phyloP scores from a whole-genome alignment of 1,140 invertebrate species.

The Caenorhabditis remanei region DNA sequence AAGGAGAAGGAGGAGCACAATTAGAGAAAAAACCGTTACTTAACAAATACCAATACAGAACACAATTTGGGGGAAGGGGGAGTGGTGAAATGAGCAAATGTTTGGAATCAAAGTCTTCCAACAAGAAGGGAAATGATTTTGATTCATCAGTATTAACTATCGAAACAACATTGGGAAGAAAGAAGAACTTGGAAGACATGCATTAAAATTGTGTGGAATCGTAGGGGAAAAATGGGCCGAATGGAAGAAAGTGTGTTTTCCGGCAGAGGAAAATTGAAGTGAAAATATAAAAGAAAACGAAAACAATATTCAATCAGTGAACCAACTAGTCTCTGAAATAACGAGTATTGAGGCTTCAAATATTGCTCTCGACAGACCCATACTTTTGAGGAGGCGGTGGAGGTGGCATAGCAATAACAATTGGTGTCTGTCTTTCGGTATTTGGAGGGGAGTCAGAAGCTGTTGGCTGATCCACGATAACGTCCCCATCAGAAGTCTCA shows the following conservation, averaged over 20 bases:
- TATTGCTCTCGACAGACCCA: constrained; percentile 51
- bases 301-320: not conserved
- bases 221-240: too few relatives aligned
- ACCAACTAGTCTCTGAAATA: constrained; percentile 17
- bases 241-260: constrained; percentile 11
- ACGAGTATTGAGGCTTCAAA: not conserved
- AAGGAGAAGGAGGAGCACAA: not conserved
- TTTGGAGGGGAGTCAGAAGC: not conserved
- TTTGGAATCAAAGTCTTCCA: not conserved
- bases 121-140: not conserved
- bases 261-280: constrained; percentile 22
- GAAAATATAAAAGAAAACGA: not conserved
- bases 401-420: constrained; percentile 58
- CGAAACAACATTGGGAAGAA: not conserved
- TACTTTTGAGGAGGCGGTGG: constrained; percentile 55
- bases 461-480: constrained; percentile 20
- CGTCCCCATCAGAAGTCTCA: constrained; percentile 2
- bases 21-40: not conserved
- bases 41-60: too few relatives aligned
- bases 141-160: constrained; percentile 34
- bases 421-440: not conserved
- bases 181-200: not conserved
- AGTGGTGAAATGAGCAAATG: not conserved
- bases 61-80: not conserved
- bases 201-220: not conserved